Evolutionary conservation across 2,113 vertebrate genomes (phyloP).

Genomic region (Psilopsiagon aurifrons): DNA sequence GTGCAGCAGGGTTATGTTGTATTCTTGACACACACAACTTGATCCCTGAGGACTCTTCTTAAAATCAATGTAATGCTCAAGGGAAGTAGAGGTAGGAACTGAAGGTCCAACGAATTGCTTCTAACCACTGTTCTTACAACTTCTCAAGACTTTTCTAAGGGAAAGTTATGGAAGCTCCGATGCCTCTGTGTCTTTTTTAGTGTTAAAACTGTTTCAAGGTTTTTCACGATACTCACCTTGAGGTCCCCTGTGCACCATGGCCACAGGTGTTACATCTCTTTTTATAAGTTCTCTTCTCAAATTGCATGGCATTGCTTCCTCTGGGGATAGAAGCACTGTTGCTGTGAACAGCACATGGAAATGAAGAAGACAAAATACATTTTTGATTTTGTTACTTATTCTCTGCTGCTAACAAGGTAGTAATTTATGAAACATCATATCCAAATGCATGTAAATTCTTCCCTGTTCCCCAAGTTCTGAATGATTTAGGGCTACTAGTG

Average conservation of each 20-base stretch:
- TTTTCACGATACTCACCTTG: neutral
- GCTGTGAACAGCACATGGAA: neutral
- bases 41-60: neutral
- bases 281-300: neutral
- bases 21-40: neutral
- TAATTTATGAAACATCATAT: neutral
- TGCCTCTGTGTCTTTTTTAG: neutral
- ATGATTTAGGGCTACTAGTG: neutral
- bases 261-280: neutral
- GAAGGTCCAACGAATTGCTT: neutral
- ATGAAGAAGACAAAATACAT: neutral
- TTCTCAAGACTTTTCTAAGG: neutral
- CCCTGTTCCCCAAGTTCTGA: neutral
- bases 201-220: neutral
- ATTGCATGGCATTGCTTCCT: neutral
- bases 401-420: neutral
- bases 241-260: neutral
- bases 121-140: neutral
- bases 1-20: neutral
- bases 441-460: neutral
- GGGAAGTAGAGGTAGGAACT: neutral
- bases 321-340: neutral
- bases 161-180: neutral
- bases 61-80: neutral
- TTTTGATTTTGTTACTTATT: neutral